Base-by-base conservation (phyloP, 53 echinoderm and acorn worm species). In the Apostichopus leukothele region DNA sequence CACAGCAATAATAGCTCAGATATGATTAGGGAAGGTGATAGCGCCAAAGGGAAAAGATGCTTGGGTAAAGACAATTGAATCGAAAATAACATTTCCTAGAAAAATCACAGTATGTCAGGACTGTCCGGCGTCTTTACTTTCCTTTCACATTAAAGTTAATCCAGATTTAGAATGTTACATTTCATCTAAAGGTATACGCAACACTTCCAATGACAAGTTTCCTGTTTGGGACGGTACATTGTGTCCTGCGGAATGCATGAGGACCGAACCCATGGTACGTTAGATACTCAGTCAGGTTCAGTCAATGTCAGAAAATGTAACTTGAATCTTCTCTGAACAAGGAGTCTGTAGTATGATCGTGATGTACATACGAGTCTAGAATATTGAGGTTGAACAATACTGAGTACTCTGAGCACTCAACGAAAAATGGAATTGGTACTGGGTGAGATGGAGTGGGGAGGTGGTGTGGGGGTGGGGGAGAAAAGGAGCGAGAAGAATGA, bases 211-310 rank as follows among this genome's bases (percentile, higher is more conserved):
- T 18, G n/a, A 16, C n/a, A 9, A 59, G 5, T 18, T 55, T 4
- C n/a, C n/a, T 5, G 83, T 83, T 19, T 83, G 83, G 83, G 61
- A 83, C 57, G 83, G 83, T 3, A 83, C 57, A 18, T 60, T 60
- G 13, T 83, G 83, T 23, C 83, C 83, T 3, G 59, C 9, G 2
- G 83, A 83, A 14, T 83, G 83, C 61, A 83, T 83, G 83, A 83
- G 57, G 53, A 83, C 83, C 6, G 60, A 83, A 8, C 83, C 83
- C 6, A 20, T 8, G 61, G 23, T 4, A n/a, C 19, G n/a, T 6
- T 14, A 16, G 2, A 55, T n/a, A 83, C 83, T n/a, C 16, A 83
- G 20, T 83, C 83, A 13, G 83, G 83, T 25, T 26, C 83, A 1
- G 83, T 60, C 6, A 26, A 83, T n/a, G 83, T 83, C 20, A n/a